phyloP scores from a whole-genome alignment of 2,888 invertebrate genomes.

The Parthenolecanium corni region DNA sequence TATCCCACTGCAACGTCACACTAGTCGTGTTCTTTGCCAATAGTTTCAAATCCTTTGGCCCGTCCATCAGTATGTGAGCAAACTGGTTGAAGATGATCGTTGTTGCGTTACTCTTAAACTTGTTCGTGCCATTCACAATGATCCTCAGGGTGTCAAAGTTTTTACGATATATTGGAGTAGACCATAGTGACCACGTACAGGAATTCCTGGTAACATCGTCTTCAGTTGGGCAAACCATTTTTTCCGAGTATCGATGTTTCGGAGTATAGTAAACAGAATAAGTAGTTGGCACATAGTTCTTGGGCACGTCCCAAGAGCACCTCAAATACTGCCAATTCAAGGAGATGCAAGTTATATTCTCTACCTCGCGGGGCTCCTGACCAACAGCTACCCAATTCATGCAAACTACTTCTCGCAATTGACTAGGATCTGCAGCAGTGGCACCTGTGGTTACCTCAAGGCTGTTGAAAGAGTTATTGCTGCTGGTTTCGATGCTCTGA shows the following conservation, averaged over 20 bases:
- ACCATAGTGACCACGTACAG: conserved; percentile 44
- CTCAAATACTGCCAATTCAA: conserved; percentile 60
- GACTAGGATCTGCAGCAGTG: not conserved
- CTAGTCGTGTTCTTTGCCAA: conserved; percentile 16
- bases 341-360: conserved; percentile 59
- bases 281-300: conserved; percentile 46
- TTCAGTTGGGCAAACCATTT: conserved; percentile 35
- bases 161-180: conserved; percentile 46
- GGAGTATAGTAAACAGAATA: conserved; percentile 45
- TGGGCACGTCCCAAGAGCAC: conserved; percentile 58
- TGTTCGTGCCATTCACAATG: conserved; percentile 48
- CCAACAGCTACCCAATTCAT: conserved; percentile 47
- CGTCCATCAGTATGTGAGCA: conserved; percentile 16
- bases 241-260: conserved; percentile 37
- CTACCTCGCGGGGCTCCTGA: conserved; percentile 41
- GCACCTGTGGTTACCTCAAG: conserved; percentile 21
- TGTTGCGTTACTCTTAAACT: conserved; percentile 46
- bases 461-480: not conserved
- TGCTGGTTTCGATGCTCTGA: conserved; percentile 34
- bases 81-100: conserved; percentile 36
- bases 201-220: conserved; percentile 35
- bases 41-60: not conserved
- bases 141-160: conserved; percentile 47
- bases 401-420: conserved; percentile 40
- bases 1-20: conserved; percentile 16